Evolutionary conservation across 2,113 vertebrate genomes (phyloP).

Genomic region (Solenodon paradoxus): DNA sequence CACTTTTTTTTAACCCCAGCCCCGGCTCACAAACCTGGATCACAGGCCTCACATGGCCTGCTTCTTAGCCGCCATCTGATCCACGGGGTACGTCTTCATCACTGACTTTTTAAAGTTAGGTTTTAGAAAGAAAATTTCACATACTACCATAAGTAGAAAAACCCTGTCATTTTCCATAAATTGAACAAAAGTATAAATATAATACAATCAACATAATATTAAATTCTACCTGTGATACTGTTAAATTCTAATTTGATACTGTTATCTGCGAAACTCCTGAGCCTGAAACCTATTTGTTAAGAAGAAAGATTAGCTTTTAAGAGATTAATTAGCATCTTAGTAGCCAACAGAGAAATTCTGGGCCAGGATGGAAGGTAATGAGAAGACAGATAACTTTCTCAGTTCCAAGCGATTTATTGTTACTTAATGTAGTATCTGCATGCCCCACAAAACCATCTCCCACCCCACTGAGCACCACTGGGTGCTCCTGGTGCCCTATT

Average conservation of each 20-base stretch:
- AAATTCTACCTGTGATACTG: too few species aligned
- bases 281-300: not conserved
- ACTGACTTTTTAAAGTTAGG: not conserved
- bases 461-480: not conserved
- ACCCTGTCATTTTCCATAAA: not conserved
- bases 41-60: too few species aligned
- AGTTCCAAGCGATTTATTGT: not conserved
- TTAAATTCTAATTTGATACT: not conserved
- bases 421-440: not conserved
- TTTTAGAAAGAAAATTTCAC: not conserved
- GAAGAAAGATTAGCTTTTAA: not conserved
- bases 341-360: not conserved
- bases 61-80: too few species aligned
- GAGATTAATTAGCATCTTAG: not conserved
- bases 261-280: not conserved
- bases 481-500: not conserved
- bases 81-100: too few species aligned
- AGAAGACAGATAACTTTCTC: not conserved
- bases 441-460: not conserved
- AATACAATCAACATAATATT: conserved; percentile 11
- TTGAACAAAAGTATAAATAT: not conserved
- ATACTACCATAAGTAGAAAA: not conserved
- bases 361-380: not conserved
- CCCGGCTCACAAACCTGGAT: too few species aligned
- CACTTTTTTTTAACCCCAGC: not conserved